Evolutionary conservation across 2,888 invertebrate genomes (phyloP), one percentile per base, ranked within the genome.

Genomic region (Temnothorax ravouxi): DNA sequence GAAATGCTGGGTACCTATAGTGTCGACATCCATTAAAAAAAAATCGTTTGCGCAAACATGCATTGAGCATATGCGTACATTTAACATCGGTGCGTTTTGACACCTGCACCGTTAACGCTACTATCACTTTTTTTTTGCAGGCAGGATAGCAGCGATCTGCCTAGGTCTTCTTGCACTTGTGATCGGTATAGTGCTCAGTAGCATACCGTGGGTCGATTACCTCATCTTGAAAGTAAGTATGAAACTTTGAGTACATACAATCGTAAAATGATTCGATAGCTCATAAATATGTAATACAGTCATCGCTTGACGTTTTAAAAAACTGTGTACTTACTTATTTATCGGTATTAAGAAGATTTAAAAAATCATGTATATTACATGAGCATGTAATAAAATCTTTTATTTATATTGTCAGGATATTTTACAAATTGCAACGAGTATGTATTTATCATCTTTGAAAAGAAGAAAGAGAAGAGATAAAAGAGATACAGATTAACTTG

Each of bases 191-290:
- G 96, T 98, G 90, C 96, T 98, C 87, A 97, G 98, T 41, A 97
- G 98, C 90, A 97, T 98, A 94, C 98, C 98, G 74, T 98, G 98
- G 98, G 95, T 98, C 92, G 98, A 98, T 95, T 98, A 98, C 95
- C 96, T 98, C 92, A 97, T 98, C 95, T 96, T 98, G 95, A 97
- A 97, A 96, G 98, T 98, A 95, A 95, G 95, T 94, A 25, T 69
- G 3, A 64, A 75, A 75, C 9, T 64, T 64, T 18, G 9, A 62
- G 34, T 52, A 54, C 18, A 25, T 41, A 41, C 3, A 56, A 44
- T 77, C 3, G 15, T 15, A 21, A 69, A 69, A 54, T n/a, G 1
- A 52, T 66, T n/a, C 4, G 13, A 74, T 21, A 62, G 25, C n/a
- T 21, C 13, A 66, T 52, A 66, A 52, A 75, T 62, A 75, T 18